Conservation (phyloP, 2,113 vertebrate genomes). For the Bettongia penicillata region DNA sequence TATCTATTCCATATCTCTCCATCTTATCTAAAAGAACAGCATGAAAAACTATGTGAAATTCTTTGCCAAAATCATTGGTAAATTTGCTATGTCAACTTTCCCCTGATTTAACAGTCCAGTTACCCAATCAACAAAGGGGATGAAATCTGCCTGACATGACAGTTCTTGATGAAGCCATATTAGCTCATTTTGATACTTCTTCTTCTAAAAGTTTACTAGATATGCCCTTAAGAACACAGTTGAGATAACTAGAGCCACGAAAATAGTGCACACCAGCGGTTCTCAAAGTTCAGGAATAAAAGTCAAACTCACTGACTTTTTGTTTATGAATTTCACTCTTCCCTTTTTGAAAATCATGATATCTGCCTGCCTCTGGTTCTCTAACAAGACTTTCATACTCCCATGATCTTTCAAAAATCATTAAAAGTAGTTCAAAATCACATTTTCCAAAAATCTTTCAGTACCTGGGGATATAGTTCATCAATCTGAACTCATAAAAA, state of each 20-base stretch:
- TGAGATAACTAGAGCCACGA: neutral
- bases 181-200: neutral
- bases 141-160: neutral
- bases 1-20: neutral
- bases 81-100: neutral
- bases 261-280: neutral
- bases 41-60: neutral
- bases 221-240: neutral
- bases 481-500: neutral
- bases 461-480: too few species aligned
- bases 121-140: neutral
- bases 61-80: neutral
- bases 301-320: neutral
- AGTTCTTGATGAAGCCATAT: neutral
- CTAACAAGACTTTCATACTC: neutral
- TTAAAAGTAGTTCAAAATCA: too few species aligned
- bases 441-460: neutral
- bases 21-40: neutral
- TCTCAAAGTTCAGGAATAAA: neutral
- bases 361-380: neutral
- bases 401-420: neutral
- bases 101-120: too few species aligned
- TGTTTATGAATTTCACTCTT: neutral
- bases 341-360: neutral
- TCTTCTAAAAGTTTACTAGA: neutral